Conservation (phyloP, 2,797 vertebrate species). For the Rhinella marina region DNA sequence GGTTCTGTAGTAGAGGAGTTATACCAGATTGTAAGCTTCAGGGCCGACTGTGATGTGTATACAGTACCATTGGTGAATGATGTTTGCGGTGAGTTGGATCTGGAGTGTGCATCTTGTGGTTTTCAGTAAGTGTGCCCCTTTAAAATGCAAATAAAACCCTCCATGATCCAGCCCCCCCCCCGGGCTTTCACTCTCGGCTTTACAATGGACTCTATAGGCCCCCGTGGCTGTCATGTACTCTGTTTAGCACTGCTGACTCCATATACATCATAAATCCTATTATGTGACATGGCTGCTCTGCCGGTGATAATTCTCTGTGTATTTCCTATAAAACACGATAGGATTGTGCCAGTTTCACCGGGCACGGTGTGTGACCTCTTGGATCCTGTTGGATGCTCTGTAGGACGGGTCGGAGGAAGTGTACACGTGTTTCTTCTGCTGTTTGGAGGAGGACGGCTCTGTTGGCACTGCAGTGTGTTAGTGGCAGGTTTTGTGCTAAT, state of each 20-base stretch:
- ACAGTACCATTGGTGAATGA: not conserved
- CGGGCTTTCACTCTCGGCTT: not conserved
- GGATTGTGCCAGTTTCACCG: not conserved
- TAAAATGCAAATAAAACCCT: not conserved
- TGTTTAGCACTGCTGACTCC: not conserved
- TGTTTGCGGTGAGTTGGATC: not conserved
- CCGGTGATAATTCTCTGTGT: not conserved
- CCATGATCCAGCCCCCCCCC: no score
- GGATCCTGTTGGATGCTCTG: not conserved
- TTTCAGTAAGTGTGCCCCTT: not conserved
- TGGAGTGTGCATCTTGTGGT: not conserved
- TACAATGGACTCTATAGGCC: not conserved
- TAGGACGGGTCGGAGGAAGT: not conserved
- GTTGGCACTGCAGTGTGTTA: not conserved
- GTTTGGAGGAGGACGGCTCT: constrained; percentile 5
- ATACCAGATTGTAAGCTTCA: not conserved
- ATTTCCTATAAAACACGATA: not conserved
- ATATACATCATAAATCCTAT: not conserved
- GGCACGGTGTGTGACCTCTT: not conserved
- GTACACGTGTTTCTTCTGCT: not conserved
- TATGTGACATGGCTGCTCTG: not conserved
- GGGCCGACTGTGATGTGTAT: not conserved
- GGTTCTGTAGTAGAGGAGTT: not conserved
- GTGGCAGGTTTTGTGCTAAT: not conserved
- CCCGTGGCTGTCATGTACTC: not conserved